These are phyloP conservation scores for Ophioninae sp. DNA, from an alignment of 2,888 invertebrate species.

Conservation along the genomic window DNA sequence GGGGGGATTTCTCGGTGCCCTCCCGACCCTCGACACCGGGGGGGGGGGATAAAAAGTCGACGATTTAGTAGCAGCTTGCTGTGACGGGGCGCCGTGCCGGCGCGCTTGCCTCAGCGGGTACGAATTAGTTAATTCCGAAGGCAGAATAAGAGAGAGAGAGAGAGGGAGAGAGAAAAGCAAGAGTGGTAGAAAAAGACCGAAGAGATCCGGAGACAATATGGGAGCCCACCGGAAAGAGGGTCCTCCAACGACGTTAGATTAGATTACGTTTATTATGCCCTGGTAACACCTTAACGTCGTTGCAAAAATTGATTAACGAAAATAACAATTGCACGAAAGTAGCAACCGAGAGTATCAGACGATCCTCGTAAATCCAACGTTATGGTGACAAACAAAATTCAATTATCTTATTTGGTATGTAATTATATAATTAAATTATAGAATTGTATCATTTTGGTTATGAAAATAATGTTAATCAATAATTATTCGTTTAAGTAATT, in stretches of 20 bases:
- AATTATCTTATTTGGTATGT: too few relatives aligned
- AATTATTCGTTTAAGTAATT: too few relatives aligned
- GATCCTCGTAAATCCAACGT: too few relatives aligned
- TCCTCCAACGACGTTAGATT: background rate
- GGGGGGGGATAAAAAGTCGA: constrained; percentile 65
- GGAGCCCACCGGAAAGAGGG: too few relatives aligned
- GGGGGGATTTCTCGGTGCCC: constrained; percentile 49
- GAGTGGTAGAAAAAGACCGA: background rate
- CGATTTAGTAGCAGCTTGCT: constrained; percentile 65
- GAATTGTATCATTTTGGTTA: too few relatives aligned
- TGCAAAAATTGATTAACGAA: too few relatives aligned
- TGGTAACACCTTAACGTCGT: too few relatives aligned
- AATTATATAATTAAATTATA: too few relatives aligned
- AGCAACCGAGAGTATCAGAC: too few relatives aligned
- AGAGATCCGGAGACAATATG: background rate
- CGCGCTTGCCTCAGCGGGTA: constrained; percentile 47
- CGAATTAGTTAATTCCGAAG: constrained; percentile 63
- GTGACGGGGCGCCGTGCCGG: constrained; percentile 60
- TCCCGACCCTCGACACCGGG: constrained; percentile 43
- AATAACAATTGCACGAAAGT: too few relatives aligned
- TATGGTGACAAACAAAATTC: too few relatives aligned
- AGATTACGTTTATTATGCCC: background rate
- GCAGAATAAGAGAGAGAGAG: constrained; percentile 21
- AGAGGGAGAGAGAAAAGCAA: constrained; percentile 14
- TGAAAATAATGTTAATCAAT: too few relatives aligned